phyloP scores from a whole-genome alignment of 1,140 invertebrate genomes.

The Orussus abietinus region DNA sequence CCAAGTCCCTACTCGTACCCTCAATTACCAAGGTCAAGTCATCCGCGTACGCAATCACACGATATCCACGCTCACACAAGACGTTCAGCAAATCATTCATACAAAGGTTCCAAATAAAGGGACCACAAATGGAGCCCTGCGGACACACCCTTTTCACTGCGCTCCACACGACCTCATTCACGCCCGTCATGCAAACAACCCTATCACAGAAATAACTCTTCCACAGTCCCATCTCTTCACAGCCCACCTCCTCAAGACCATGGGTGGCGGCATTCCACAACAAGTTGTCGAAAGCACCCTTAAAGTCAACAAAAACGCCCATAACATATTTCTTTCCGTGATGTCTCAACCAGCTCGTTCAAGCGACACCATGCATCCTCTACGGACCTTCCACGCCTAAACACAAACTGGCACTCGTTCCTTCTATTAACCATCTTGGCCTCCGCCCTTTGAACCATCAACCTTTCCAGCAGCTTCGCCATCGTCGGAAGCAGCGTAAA shows the following conservation, averaged over 20 bases:
- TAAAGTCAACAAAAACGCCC: slow-evolving; percentile 37
- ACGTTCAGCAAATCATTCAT: slow-evolving; percentile 20
- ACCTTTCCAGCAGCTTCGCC: slow-evolving; percentile 25
- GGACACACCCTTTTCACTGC: slow-evolving; percentile 1
- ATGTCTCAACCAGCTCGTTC: background rate
- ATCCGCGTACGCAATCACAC: slow-evolving; percentile 25
- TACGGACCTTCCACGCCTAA: background rate
- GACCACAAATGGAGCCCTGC: slow-evolving; percentile 20
- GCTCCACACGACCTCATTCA: background rate
- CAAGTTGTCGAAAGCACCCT: slow-evolving; percentile 40
- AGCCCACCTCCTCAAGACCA: slow-evolving; percentile 13
- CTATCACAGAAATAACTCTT: slow-evolving; percentile 7
- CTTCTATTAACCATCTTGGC: background rate
- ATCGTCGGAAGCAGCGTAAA: slow-evolving; percentile 22
- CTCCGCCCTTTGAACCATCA: slow-evolving; percentile 20
- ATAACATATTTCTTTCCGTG: slow-evolving; percentile 22
- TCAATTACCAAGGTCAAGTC: slow-evolving; percentile 18
- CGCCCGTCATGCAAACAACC: background rate
- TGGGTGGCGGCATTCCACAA: slow-evolving; percentile 33
- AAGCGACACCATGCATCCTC: slow-evolving; percentile 7
- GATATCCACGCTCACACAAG: background rate
- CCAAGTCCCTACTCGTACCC: slow-evolving; percentile 10
- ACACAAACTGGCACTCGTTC: background rate
- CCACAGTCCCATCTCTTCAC: slow-evolving; percentile 6
- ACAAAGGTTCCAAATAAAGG: slow-evolving; percentile 22